Percentiles rank a stretch among this genome's conserved stretches.
Evolutionary conservation across 2,888 invertebrate species (phyloP).

Genomic region (Cheilosia vernalis): DNA sequence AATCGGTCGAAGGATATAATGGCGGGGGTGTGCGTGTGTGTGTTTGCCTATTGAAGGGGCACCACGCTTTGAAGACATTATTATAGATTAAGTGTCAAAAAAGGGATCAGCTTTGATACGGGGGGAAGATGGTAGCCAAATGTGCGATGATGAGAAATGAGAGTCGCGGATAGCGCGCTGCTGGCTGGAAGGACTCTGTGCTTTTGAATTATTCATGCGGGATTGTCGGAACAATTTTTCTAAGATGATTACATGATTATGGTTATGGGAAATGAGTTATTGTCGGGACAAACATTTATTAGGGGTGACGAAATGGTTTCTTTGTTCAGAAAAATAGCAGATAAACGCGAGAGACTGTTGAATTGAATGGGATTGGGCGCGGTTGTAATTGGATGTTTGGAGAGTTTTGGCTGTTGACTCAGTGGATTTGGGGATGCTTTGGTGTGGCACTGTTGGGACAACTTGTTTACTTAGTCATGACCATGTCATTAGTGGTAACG

Average conservation of each 20-base stretch:
- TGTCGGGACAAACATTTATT: constrained; percentile 70
- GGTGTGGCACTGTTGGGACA: background rate
- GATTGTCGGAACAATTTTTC: constrained; percentile 68
- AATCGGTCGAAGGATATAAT: constrained; percentile 67
- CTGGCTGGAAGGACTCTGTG: constrained; percentile 41
- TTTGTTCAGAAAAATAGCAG: constrained; percentile 22
- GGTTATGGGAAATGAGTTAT: constrained; percentile 73
- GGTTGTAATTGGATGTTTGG: constrained; percentile 37
- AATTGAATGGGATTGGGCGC: constrained; percentile 25
- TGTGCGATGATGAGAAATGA: constrained; percentile 66
- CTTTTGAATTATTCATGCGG: constrained; percentile 70
- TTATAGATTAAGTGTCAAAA: constrained; percentile 74
- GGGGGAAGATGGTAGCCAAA: constrained; percentile 8
- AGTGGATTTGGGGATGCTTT: background rate
- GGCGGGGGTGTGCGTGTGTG: constrained; percentile 1
- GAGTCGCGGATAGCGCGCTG: constrained; percentile 43
- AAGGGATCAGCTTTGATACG: constrained; percentile 41
- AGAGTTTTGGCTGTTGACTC: constrained; percentile 41
- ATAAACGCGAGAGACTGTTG: constrained; percentile 21
- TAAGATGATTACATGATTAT: constrained; percentile 74
- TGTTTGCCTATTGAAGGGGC: constrained; percentile 43
- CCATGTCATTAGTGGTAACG: no score
- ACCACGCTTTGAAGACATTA: constrained; percentile 64
- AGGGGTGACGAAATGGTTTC: constrained; percentile 69
- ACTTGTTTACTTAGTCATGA: background rate